These are phyloP conservation scores for Oopsacas minuta DNA, from an alignment of 37 sponge, comb jelly and placozoan species.

Conservation along the genomic window DNA sequence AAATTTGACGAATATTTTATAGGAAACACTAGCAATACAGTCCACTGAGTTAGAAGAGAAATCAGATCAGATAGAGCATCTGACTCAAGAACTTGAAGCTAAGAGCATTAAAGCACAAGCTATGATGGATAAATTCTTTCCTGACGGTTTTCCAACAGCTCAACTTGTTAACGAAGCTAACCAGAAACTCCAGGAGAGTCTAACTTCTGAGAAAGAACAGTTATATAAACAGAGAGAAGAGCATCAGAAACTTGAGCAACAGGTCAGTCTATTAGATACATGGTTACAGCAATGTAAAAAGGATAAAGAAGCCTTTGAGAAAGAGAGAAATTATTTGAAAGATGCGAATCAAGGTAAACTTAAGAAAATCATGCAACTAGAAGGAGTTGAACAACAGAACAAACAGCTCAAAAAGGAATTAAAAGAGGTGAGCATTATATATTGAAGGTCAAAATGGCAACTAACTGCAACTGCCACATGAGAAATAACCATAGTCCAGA, in stretches of 20 bases:
- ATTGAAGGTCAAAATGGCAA: too few species aligned
- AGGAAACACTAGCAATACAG: not conserved
- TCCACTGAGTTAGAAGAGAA: not conserved
- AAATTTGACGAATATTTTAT: too few species aligned
- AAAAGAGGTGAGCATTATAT: not conserved
- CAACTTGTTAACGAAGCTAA: not conserved
- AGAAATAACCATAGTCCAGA: too few species aligned
- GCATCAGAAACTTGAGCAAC: not conserved
- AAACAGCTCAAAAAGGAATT: constrained; percentile 15
- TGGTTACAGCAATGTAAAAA: not conserved
- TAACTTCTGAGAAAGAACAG: not conserved
- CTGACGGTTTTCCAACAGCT: not conserved
- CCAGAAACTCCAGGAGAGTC: not conserved
- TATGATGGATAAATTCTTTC: constrained; percentile 6
- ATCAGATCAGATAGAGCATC: not conserved
- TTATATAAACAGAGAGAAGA: not conserved
- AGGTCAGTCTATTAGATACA: not conserved
- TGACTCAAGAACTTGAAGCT: not conserved
- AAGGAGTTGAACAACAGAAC: not conserved
- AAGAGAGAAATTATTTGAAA: not conserved
- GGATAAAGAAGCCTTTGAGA: not conserved
- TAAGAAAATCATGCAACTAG: not conserved
- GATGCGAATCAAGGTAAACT: not conserved
- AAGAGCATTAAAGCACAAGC: not conserved
- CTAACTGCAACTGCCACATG: too few species aligned